These are phyloP conservation scores for Eulithis testata DNA, from an alignment of 2,888 invertebrate species.

Conservation along the genomic window DNA sequence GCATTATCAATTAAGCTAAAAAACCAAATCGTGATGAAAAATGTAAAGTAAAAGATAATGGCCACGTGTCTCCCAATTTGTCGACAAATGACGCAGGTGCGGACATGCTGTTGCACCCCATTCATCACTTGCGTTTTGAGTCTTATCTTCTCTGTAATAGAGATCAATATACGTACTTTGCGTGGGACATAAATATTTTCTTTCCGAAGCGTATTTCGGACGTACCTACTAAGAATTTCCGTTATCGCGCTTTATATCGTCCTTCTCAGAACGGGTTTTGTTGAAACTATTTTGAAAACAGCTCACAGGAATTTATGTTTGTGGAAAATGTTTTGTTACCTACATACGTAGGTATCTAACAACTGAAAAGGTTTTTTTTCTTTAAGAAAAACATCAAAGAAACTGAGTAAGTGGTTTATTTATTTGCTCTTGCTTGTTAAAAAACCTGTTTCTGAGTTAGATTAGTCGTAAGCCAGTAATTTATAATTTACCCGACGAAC, in stretches of 20 bases:
- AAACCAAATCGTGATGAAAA: not conserved
- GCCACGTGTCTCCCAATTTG: constrained; percentile 18
- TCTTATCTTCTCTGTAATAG: not conserved
- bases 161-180: constrained; percentile 7
- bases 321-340: not conserved
- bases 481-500: constrained; percentile 17
- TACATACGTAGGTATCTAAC: too few relatives aligned
- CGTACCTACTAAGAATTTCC: constrained; percentile 24
- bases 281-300: constrained; percentile 6
- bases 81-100: constrained; percentile 36
- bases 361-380: too few relatives aligned
- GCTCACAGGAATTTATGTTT: not conserved
- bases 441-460: too few relatives aligned
- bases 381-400: too few relatives aligned
- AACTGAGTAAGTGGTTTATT: too few relatives aligned
- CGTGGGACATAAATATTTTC: constrained; percentile 11
- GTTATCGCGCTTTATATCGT: constrained; percentile 23
- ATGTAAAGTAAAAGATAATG: constrained; percentile 30
- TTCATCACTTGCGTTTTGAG: constrained; percentile 9
- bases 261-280: constrained; percentile 23
- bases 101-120: constrained; percentile 16
- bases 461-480: not conserved
- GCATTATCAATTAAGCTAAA: too few relatives aligned
- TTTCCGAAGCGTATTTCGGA: constrained; percentile 28
- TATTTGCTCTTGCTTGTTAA: too few relatives aligned